Conservation (phyloP, 2,113 vertebrate species). For the Nothocercus julius region DNA sequence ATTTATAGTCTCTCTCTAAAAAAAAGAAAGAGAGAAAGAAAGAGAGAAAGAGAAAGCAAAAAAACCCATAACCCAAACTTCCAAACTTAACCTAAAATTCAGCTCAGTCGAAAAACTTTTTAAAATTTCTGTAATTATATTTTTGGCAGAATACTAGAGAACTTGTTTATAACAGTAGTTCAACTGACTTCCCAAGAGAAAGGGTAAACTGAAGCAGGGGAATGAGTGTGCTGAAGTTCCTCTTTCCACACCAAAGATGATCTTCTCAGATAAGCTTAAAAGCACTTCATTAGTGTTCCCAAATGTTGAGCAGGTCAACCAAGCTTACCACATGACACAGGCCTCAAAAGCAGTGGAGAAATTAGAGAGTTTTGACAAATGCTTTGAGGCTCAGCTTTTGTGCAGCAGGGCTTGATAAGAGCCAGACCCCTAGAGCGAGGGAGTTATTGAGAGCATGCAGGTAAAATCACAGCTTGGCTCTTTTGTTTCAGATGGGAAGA, state of each 20-base stretch:
- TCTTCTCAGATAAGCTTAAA: neutral
- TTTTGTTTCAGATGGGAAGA: neutral
- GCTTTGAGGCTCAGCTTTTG: neutral
- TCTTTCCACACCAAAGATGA: neutral
- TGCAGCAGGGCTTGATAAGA: neutral
- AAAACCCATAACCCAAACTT: neutral
- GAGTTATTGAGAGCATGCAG: neutral
- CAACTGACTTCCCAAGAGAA: neutral
- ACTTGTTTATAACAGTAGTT: too few relatives aligned
- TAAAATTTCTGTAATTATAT: too few relatives aligned
- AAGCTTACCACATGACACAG: neutral
- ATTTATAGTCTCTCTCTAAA: neutral
- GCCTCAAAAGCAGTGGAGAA: neutral
- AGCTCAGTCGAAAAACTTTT: neutral
- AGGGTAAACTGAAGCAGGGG: neutral
- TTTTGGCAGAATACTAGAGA: too few relatives aligned
- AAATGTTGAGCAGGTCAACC: neutral
- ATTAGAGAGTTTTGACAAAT: neutral
- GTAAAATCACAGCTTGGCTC: neutral
- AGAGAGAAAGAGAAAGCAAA: neutral
- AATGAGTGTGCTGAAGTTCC: neutral
- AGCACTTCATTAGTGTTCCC: neutral
- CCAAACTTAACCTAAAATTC: neutral
- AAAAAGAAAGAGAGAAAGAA: too few relatives aligned
- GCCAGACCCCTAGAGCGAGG: neutral